Evolutionary conservation across 2,797 vertebrate genomes (phyloP).

Genomic region (Arrhamphus sclerolepis): DNA sequence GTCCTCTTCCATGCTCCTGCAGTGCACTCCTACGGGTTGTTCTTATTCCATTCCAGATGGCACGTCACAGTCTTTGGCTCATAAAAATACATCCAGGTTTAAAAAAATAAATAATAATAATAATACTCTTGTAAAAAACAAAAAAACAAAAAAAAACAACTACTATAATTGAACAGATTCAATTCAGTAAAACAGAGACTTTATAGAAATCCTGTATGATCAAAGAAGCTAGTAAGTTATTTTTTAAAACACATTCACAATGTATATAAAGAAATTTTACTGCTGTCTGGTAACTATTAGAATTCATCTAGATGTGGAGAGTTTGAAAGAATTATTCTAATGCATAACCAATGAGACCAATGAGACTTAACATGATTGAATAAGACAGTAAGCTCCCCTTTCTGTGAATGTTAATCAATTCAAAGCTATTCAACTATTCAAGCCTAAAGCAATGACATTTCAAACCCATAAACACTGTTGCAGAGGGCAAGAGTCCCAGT

Average conservation of each 20-base stretch:
- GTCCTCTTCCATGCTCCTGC: slow-evolving; percentile 62
- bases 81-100: slow-evolving; percentile 52
- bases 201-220: slow-evolving; percentile 2
- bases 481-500: slow-evolving; percentile 61
- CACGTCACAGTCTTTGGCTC: slow-evolving; percentile 56
- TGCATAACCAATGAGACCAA: slow-evolving; percentile 71
- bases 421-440: slow-evolving; percentile 83
- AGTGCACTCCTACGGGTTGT: slow-evolving; percentile 41
- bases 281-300: slow-evolving; percentile 35
- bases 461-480: slow-evolving; percentile 74
- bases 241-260: slow-evolving; percentile 45
- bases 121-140: slow-evolving; percentile 9
- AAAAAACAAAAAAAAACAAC: slow-evolving; percentile 14
- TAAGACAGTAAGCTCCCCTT: slow-evolving; percentile 75
- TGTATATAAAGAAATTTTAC: slow-evolving; percentile 46
- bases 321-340: slow-evolving; percentile 68
- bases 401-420: slow-evolving; percentile 83
- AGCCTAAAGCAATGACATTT: slow-evolving; percentile 81
- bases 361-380: slow-evolving; percentile 74
- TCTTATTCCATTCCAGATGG: slow-evolving; percentile 49
- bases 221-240: too few relatives aligned
- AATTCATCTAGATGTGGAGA: slow-evolving; percentile 54
- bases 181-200: slow-evolving; percentile 30
- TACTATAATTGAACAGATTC: slow-evolving; percentile 38
- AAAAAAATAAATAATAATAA: slow-evolving; percentile 39